phyloP scores from a whole-genome alignment of 2,888 invertebrate genomes.

The Lasioglossum vierecki region DNA sequence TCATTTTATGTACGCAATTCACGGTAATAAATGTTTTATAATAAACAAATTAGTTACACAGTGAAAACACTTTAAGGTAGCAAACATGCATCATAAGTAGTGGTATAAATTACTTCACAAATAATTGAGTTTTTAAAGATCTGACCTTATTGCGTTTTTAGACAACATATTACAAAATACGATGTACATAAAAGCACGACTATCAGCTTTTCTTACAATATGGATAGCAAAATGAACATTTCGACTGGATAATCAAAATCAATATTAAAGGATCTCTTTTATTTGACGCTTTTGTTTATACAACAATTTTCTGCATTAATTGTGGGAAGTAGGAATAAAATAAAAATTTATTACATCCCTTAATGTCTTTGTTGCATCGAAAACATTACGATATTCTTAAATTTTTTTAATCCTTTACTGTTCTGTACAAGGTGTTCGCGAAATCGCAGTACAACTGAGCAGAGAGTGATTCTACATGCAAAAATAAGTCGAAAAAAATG shows the following conservation, averaged over 20 bases:
- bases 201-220: neutral
- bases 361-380: no score
- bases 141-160: neutral
- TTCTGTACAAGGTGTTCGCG: no score
- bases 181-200: neutral
- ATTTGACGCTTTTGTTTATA: neutral
- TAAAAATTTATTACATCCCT: no score
- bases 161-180: neutral
- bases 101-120: neutral
- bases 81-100: neutral
- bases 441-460: no score
- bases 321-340: no score
- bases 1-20: neutral
- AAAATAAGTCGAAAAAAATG: no score
- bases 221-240: neutral
- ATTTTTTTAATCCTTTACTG: no score
- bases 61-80: neutral
- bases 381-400: no score
- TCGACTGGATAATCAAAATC: neutral
- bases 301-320: no score
- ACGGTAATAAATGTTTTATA: neutral
- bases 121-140: neutral
- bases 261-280: neutral
- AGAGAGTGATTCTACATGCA: no score
- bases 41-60: neutral